Conservation (phyloP, 1,140 invertebrate genomes). For the Apolygus lucorum region DNA sequence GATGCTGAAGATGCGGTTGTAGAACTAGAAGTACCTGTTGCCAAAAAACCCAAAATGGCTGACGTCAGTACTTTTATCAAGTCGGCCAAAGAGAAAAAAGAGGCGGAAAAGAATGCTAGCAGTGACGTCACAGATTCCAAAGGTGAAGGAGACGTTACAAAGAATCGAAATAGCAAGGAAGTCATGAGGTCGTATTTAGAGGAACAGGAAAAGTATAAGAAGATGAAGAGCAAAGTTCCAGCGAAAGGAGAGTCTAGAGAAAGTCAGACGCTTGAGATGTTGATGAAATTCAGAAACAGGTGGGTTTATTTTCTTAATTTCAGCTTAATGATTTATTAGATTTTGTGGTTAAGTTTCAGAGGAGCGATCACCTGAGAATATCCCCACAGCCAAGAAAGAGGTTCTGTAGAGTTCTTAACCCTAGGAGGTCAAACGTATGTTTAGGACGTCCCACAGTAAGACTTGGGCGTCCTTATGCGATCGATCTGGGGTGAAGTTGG, state of each 20-base stretch:
- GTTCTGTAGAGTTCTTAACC: no score
- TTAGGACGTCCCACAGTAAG: no score
- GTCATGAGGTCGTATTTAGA: conserved; percentile 42
- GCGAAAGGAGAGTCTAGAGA: conserved; percentile 48
- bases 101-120: conserved; percentile 39
- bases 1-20: background rate
- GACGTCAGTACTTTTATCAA: conserved; percentile 70
- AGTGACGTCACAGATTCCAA: conserved; percentile 34
- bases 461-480: no score
- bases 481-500: no score
- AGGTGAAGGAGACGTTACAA: no score
- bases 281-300: conserved; percentile 77
- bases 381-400: no score
- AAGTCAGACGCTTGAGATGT: conserved; percentile 61
- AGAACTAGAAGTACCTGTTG: background rate
- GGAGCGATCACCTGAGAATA: no score
- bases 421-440: no score
- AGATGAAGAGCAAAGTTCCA: conserved; percentile 56
- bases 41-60: background rate
- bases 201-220: conserved; percentile 50
- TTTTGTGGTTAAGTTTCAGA: no score
- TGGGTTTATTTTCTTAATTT: no score
- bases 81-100: conserved; percentile 79
- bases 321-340: no score
- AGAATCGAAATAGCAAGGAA: conserved; percentile 36